phyloP scores from a whole-genome alignment of 2,113 vertebrate genomes.

The Petrocephalus zakoni region DNA sequence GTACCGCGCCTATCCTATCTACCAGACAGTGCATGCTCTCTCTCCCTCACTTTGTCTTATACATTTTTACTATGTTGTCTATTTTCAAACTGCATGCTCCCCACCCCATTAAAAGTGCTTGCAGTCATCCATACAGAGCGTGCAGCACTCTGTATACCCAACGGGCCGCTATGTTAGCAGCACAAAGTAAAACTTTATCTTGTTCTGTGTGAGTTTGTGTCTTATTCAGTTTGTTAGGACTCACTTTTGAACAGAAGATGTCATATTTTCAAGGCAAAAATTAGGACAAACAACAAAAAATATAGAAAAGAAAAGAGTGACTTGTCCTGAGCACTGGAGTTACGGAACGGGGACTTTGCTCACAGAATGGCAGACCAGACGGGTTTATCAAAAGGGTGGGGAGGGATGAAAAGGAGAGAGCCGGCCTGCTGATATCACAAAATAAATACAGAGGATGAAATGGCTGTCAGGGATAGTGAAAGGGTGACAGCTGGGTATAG shows the following conservation, averaged over 20 bases:
- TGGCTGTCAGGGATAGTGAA: neutral
- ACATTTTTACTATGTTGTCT: constrained; percentile 8
- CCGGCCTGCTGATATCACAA: neutral
- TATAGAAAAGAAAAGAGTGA: neutral
- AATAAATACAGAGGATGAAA: neutral
- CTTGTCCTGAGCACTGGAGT: neutral
- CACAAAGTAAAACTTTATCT: constrained; percentile 2
- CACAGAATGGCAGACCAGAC: neutral
- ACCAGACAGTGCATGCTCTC: neutral
- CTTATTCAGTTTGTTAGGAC: neutral
- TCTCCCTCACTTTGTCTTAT: neutral
- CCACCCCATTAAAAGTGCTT: neutral
- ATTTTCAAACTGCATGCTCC: neutral
- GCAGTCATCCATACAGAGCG: neutral
- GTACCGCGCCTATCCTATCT: neutral
- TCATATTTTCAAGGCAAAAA: neutral
- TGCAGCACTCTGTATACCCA: neutral
- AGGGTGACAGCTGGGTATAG: neutral
- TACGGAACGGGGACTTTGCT: neutral
- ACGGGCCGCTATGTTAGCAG: neutral
- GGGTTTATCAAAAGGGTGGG: neutral
- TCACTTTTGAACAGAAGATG: neutral
- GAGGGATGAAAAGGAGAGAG: neutral
- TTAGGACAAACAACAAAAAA: neutral
- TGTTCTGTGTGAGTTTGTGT: neutral